These are phyloP conservation scores for Minunthozetes semirufus DNA, from an alignment of 2,888 invertebrate species.

Conservation along the genomic window DNA sequence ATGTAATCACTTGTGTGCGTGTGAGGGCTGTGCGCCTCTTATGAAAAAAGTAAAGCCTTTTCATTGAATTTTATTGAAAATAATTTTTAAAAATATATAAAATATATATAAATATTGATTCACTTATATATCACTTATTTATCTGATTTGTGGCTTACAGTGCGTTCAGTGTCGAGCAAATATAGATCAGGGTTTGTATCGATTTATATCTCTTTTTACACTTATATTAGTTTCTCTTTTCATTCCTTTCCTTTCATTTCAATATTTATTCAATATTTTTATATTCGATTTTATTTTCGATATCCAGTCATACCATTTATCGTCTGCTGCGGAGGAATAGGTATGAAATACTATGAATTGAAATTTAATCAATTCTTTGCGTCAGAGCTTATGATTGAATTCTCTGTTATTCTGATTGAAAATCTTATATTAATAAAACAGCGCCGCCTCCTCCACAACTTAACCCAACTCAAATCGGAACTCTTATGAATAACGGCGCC, in stretches of 20 bases:
- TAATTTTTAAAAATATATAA: not conserved
- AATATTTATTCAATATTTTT: not conserved
- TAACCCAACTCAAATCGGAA: constrained; percentile 28
- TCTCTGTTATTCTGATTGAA: too few relatives aligned
- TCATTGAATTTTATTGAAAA: not conserved
- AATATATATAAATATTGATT: not conserved
- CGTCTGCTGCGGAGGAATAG: constrained; percentile 56
- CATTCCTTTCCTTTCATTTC: not conserved
- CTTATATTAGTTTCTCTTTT: not conserved
- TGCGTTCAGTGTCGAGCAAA: constrained; percentile 89
- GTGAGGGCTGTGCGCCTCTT: constrained; percentile 72
- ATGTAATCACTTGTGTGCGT: constrained; percentile 90
- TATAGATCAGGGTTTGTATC: constrained; percentile 57
- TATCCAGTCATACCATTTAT: constrained; percentile 50
- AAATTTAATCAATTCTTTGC: not conserved
- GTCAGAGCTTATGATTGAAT: too few relatives aligned
- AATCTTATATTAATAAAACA: not conserved
- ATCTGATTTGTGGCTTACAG: not conserved
- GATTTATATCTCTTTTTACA: constrained; percentile 3
- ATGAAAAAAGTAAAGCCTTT: constrained; percentile 68
- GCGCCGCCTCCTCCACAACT: constrained; percentile 22
- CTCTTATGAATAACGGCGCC: constrained; percentile 58
- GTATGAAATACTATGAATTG: not conserved
- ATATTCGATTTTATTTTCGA: not conserved
- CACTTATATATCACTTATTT: too few relatives aligned